Percentiles rank a stretch among this genome's conserved stretches.
Evolutionary conservation across 1,140 invertebrate species (phyloP).

Genomic region (Liolophura sinensis): DNA sequence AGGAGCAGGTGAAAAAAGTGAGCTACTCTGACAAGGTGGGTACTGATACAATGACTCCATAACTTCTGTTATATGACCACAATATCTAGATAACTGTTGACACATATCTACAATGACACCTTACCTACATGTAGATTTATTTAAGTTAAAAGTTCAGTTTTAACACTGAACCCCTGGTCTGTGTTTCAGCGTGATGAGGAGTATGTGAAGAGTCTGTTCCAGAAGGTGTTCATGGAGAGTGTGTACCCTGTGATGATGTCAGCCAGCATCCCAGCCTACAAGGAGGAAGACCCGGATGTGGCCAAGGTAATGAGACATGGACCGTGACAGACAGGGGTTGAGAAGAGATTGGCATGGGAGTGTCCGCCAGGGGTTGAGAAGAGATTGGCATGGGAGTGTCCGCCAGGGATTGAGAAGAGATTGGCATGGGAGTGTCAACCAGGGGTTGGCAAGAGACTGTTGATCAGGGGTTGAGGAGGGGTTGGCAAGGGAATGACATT

Average conservation of each 20-base stretch:
- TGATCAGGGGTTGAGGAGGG: no score
- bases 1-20: conserved; percentile 29
- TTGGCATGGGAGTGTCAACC: no score
- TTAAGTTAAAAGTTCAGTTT: no score
- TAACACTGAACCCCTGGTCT: no score
- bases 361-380: background rate
- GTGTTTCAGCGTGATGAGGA: conserved; percentile 39
- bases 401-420: no score
- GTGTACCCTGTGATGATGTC: conserved; percentile 35
- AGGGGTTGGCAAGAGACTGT: no score
- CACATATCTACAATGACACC: background rate
- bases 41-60: background rate
- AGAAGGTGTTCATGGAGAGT: conserved; percentile 34
- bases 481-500: no score
- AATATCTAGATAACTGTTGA: background rate
- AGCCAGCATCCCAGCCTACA: conserved; percentile 24
- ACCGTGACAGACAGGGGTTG: background rate
- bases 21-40: conserved; percentile 35
- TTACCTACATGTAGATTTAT: no score
- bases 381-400: background rate
- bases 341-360: background rate
- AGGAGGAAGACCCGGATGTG: conserved; percentile 24
- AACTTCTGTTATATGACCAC: background rate
- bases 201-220: conserved; percentile 40
- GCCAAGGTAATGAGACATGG: conserved; percentile 20